Conservation (phyloP, 2,888 invertebrate species). For the Melanophora roralis region DNA sequence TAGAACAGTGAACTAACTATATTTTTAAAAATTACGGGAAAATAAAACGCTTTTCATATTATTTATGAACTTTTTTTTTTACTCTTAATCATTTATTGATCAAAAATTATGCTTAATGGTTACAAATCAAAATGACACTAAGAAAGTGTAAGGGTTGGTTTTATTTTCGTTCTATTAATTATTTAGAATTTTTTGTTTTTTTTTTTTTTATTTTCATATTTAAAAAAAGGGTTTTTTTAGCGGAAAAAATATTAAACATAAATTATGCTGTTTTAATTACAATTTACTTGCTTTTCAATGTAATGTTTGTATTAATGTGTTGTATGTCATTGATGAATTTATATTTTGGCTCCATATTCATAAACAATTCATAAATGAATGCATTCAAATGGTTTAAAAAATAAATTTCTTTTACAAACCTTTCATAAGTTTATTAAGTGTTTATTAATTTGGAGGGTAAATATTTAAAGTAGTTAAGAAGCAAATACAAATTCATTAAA, state of each 20-base stretch:
- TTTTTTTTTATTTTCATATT: conserved; percentile 28
- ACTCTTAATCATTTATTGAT: conserved; percentile 57
- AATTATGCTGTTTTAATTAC: conserved; percentile 18
- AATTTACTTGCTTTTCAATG: background rate
- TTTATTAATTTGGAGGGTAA: too few species aligned
- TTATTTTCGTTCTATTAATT: conserved; percentile 26
- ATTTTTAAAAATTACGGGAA: too few species aligned
- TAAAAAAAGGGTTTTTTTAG: conserved; percentile 34
- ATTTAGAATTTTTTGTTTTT: conserved; percentile 19
- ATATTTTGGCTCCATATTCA: too few species aligned
- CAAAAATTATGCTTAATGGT: conserved; percentile 58
- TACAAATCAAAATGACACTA: conserved; percentile 57
- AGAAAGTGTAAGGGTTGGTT: conserved; percentile 50
- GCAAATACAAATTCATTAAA: conserved; percentile 36
- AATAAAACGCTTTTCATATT: background rate
- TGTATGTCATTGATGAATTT: background rate
- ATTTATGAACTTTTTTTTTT: conserved; percentile 29
- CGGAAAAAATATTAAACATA: conserved; percentile 42
- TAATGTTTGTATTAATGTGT: conserved; percentile 1
- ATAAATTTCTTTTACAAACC: too few species aligned
- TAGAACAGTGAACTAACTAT: too few species aligned
- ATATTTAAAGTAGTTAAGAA: conserved; percentile 4
- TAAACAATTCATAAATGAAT: too few species aligned
- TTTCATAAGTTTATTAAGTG: too few species aligned
- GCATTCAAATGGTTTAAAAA: too few species aligned